phyloP scores from a whole-genome alignment of 1,140 invertebrate genomes.

The Gerris buenoi region DNA sequence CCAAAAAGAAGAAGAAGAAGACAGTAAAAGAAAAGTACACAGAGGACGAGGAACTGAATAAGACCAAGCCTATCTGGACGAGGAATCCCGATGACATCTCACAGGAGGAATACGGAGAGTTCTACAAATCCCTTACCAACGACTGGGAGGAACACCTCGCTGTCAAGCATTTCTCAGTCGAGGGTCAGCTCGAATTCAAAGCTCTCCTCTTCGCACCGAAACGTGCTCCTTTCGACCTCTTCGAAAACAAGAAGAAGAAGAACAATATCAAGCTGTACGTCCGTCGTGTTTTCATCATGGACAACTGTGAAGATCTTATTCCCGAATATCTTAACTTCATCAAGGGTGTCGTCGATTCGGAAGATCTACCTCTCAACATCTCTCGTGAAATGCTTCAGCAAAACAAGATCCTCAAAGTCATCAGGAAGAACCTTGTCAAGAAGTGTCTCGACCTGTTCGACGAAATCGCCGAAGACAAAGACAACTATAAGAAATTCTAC shows the following conservation, averaged over 20 bases:
- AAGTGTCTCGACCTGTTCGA: conserved; percentile 95
- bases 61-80: conserved; percentile 98
- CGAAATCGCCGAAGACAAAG: conserved; percentile 88
- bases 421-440: conserved; percentile 96
- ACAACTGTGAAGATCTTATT: conserved; percentile 96
- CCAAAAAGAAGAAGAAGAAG: conserved; percentile 86
- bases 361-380: conserved; percentile 95
- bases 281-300: conserved; percentile 95
- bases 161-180: conserved; percentile 96
- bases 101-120: conserved; percentile 96
- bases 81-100: conserved; percentile 94
- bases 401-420: conserved; percentile 95
- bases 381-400: conserved; percentile 98
- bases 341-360: conserved; percentile 92
- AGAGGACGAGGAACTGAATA: conserved; percentile 97
- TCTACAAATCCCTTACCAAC: conserved; percentile 96
- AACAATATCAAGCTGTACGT: conserved; percentile 98
- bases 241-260: conserved; percentile 95
- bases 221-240: conserved; percentile 91
- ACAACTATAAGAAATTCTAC: conserved; percentile 98
- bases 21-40: conserved; percentile 95
- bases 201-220: conserved; percentile 89
- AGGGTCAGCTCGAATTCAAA: conserved; percentile 94
- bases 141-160: conserved; percentile 99
- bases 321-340: conserved; percentile 96